Conservation (phyloP, 2,888 invertebrate genomes). For the Campoplex capitator region DNA sequence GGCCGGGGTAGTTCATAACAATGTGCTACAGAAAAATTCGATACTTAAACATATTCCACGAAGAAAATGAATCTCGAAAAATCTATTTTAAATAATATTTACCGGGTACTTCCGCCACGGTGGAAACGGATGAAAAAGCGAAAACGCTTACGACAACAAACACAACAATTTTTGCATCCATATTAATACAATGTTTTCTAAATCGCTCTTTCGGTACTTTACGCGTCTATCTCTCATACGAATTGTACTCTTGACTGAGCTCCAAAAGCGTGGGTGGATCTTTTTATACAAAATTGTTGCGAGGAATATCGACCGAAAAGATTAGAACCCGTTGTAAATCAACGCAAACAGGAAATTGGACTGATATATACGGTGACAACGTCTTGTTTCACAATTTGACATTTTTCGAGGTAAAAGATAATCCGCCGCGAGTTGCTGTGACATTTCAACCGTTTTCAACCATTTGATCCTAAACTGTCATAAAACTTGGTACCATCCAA, state of each 20-base stretch:
- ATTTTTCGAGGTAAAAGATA: not conserved
- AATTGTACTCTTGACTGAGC: not conserved
- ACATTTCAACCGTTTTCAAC: not conserved
- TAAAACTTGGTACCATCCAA: not conserved
- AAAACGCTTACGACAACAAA: constrained; percentile 14
- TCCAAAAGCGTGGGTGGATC: not conserved
- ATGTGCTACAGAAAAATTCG: not conserved
- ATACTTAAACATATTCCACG: not conserved
- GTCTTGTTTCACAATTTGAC: not conserved
- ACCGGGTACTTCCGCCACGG: not conserved
- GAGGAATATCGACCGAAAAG: not conserved
- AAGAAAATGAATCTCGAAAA: not conserved
- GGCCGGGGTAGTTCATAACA: not conserved
- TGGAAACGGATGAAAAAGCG: not conserved
- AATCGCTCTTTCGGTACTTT: not conserved
- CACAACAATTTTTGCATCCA: constrained; percentile 6
- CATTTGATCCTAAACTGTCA: not conserved
- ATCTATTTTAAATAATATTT: not conserved
- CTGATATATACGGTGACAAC: not conserved
- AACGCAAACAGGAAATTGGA: not conserved
- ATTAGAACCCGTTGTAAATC: constrained; percentile 17
- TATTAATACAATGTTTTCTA: not conserved
- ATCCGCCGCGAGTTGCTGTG: not conserved
- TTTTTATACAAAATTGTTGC: constrained; percentile 16
- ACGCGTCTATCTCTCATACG: not conserved